Evolutionary conservation across 2,888 invertebrate species (phyloP).

Genomic region (Cataglyphis albicans): DNA sequence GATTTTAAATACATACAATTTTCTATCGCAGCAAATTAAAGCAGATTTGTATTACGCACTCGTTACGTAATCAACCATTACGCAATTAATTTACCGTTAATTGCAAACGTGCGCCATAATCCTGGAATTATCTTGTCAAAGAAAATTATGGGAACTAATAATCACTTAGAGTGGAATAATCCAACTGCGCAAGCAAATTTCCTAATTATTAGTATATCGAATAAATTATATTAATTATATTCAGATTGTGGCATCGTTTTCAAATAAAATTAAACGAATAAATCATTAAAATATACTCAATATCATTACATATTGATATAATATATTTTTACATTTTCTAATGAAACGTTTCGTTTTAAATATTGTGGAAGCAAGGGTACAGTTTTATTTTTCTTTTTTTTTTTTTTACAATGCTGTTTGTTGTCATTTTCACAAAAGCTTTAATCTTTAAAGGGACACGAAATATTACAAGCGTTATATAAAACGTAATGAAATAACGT

Average conservation of each 20-base stretch:
- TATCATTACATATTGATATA: neutral
- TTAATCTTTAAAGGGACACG: conserved; percentile 30
- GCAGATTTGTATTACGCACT: conserved; percentile 7
- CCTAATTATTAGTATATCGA: conserved; percentile 33
- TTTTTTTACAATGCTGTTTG: conserved; percentile 39
- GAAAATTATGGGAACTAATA: conserved; percentile 53
- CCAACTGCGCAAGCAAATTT: conserved; percentile 25
- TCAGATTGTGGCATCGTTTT: neutral
- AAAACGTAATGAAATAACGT: conserved; percentile 3
- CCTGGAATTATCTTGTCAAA: conserved; percentile 49
- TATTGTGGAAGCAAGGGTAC: neutral
- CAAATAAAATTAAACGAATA: conserved; percentile 15
- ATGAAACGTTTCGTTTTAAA: neutral
- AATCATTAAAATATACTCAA: neutral
- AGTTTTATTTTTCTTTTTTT: conserved; percentile 4
- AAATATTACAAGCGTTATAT: too few relatives aligned
- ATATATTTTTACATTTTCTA: neutral
- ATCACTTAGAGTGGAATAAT: conserved; percentile 49
- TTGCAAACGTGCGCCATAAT: conserved; percentile 42
- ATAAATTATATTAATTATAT: conserved; percentile 36
- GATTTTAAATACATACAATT: neutral
- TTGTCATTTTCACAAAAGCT: conserved; percentile 46
- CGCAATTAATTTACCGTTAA: conserved; percentile 49
- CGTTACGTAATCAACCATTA: conserved; percentile 32
- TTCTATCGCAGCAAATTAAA: neutral